phyloP scores from a whole-genome alignment of 37 sponge, comb jelly and placozoan species.

The Oscarella lobularis region DNA sequence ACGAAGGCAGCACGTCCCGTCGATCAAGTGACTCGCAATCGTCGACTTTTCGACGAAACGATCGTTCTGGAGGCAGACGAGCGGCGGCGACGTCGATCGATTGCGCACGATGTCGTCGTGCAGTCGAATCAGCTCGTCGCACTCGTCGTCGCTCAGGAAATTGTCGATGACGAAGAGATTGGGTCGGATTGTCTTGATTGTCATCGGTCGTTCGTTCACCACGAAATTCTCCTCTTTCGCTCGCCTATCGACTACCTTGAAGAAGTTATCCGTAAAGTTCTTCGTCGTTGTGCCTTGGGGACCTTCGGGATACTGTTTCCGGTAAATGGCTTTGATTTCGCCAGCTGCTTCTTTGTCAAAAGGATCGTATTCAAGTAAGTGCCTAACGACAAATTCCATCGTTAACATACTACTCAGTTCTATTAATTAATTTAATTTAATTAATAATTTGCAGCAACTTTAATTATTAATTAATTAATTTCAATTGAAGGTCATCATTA shows the following conservation, averaged over 20 bases:
- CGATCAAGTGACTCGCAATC: background rate
- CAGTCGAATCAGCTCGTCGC: background rate
- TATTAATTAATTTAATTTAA: background rate
- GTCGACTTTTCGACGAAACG: background rate
- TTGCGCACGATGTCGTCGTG: background rate
- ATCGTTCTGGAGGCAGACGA: slow-evolving; percentile 6
- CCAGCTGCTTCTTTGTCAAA: background rate
- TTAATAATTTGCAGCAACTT: background rate
- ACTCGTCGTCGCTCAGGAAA: slow-evolving; percentile 11
- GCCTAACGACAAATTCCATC: background rate
- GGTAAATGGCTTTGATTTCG: background rate
- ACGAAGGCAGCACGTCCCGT: background rate
- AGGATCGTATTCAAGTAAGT: background rate
- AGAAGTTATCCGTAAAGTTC: background rate
- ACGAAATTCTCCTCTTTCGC: background rate
- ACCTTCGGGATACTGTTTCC: background rate
- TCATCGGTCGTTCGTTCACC: background rate
- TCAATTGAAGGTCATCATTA: background rate
- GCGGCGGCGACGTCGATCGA: background rate
- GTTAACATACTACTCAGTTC: background rate
- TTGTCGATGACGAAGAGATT: background rate
- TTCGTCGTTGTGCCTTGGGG: background rate
- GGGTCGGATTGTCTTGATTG: background rate
- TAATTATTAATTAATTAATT: slow-evolving; percentile 1
- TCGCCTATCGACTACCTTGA: background rate